These are phyloP conservation scores for Drosophila kanapiae DNA, from an alignment of 1,140 invertebrate genomes.

Conservation along the genomic window DNA sequence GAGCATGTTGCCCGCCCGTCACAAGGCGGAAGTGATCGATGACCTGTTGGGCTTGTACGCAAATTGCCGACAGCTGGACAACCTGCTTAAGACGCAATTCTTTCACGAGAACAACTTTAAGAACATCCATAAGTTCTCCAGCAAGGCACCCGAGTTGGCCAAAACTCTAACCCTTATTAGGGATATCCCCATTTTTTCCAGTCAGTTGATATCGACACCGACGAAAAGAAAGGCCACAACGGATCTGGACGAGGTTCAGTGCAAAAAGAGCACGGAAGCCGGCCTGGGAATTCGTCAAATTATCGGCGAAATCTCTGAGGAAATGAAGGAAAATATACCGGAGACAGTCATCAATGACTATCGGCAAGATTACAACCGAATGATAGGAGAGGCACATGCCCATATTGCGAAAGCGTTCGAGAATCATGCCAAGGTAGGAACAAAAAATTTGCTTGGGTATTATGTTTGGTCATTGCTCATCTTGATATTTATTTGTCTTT, in stretches of 20 bases:
- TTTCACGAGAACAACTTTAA: conserved; percentile 89
- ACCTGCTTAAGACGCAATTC: conserved; percentile 93
- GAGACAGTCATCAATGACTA: conserved; percentile 46
- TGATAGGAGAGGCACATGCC: conserved; percentile 36
- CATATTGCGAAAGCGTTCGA: conserved; percentile 55
- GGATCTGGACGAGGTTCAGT: conserved; percentile 61
- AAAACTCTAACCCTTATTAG: neutral
- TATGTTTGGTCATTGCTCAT: no score
- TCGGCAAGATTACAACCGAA: conserved; percentile 35
- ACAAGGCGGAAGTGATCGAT: conserved; percentile 86
- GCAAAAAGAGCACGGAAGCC: conserved; percentile 58
- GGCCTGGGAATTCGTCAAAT: conserved; percentile 2
- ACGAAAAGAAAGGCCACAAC: conserved; percentile 71
- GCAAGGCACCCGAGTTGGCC: neutral
- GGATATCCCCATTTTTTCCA: neutral
- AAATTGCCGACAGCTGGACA: conserved; percentile 94
- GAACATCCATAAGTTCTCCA: conserved; percentile 23
- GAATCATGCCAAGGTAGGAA: conserved; percentile 43
- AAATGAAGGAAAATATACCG: conserved; percentile 16
- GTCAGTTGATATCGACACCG: conserved; percentile 48
- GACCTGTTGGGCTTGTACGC: conserved; percentile 92
- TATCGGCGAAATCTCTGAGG: conserved; percentile 4
- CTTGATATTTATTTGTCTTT: no score
- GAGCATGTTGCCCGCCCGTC: conserved; percentile 89
- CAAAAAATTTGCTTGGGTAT: no score